These are phyloP conservation scores for Pyrrhura leucotis DNA, from an alignment of 2,797 vertebrate species.

Conservation along the genomic window DNA sequence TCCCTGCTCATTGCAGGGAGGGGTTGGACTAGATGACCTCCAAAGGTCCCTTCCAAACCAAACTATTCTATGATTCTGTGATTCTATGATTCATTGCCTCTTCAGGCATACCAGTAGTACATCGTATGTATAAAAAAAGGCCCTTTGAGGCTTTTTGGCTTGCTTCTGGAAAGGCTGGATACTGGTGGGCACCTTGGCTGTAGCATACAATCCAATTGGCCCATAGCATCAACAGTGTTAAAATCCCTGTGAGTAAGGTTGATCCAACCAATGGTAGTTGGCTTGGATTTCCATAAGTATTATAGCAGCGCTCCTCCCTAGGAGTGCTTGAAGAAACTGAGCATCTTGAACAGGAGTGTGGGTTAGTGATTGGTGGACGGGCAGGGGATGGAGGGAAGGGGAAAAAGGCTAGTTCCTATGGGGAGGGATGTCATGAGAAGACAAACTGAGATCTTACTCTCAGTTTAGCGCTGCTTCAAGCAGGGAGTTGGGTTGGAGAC, in stretches of 20 bases:
- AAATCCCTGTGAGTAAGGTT: background rate
- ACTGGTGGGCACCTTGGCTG: background rate
- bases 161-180: background rate
- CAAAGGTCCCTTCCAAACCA: background rate
- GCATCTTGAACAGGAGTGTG: background rate
- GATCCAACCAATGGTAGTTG: background rate
- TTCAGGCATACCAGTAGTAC: background rate
- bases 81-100: background rate
- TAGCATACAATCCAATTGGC: background rate
- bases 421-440: accelerated
- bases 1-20: background rate
- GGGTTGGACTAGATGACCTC: background rate
- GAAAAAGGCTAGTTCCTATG: background rate
- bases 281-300: background rate
- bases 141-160: background rate
- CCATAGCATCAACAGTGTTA: background rate
- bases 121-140: background rate
- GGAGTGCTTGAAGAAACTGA: background rate
- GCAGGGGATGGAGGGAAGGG: background rate
- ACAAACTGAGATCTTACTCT: background rate
- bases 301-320: background rate
- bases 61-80: background rate
- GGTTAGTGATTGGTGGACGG: background rate
- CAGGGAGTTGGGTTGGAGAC: background rate
- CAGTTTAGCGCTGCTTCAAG: background rate